These are phyloP conservation scores for Siniperca obscura DNA, from an alignment of 2,797 vertebrate species.

Conservation along the genomic window DNA sequence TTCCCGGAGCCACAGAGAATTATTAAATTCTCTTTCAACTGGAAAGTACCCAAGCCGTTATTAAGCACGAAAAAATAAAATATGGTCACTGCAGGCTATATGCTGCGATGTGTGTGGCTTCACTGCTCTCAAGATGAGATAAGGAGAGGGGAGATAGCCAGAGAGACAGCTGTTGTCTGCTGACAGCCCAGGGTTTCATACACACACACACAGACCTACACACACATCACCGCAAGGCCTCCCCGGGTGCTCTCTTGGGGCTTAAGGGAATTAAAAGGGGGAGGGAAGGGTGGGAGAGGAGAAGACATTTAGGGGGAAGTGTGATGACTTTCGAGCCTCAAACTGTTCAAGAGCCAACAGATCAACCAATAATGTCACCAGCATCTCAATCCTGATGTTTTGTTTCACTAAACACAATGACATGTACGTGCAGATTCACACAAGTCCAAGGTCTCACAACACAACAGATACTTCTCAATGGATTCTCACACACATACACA, in stretches of 20 bases:
- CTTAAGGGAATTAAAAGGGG: slow-evolving; percentile 64
- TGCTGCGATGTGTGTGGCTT: slow-evolving; percentile 73
- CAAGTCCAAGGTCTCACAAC: neutral
- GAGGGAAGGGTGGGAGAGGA: slow-evolving; percentile 17
- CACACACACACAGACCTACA: slow-evolving; percentile 35
- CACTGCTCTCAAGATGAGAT: slow-evolving; percentile 64
- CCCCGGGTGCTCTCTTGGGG: slow-evolving; percentile 48
- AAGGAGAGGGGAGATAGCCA: slow-evolving; percentile 68
- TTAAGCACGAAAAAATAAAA: slow-evolving; percentile 48
- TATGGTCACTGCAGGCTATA: slow-evolving; percentile 36
- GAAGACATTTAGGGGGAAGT: slow-evolving; percentile 46
- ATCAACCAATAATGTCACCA: neutral
- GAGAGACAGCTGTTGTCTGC: slow-evolving; percentile 82
- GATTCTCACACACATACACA: neutral
- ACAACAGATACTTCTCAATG: neutral
- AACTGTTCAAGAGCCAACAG: slow-evolving; percentile 27
- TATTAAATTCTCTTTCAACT: slow-evolving; percentile 46
- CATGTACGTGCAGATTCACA: neutral
- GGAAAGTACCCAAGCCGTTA: slow-evolving; percentile 47
- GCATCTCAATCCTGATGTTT: neutral
- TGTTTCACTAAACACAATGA: slow-evolving; percentile 1
- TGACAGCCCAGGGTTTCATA: slow-evolving; percentile 70
- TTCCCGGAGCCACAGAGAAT: slow-evolving; percentile 33
- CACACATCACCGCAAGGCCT: slow-evolving; percentile 52
- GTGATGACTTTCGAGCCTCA: slow-evolving; percentile 35